These are phyloP conservation scores for Leptinotarsa lineolata DNA, from an alignment of 1,140 invertebrate species.

Conservation along the genomic window DNA sequence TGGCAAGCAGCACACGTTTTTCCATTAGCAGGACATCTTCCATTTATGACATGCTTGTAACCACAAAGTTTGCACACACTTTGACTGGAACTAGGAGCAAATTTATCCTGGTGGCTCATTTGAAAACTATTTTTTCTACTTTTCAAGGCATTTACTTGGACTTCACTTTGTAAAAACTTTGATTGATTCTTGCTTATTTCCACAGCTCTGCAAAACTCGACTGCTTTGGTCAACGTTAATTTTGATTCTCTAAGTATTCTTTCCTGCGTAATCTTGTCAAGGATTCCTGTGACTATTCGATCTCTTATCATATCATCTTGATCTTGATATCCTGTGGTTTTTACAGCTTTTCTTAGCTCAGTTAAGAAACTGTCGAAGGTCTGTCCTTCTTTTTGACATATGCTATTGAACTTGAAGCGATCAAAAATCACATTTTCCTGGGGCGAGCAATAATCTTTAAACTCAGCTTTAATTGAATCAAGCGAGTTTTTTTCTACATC, in stretches of 20 bases:
- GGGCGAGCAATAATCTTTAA: neutral
- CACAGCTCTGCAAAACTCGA: too few relatives aligned
- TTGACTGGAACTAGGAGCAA: neutral
- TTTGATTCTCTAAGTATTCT: neutral
- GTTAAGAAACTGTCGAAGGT: conserved; percentile 44
- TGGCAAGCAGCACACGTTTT: conserved; percentile 27
- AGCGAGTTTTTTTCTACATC: neutral
- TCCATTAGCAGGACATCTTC: conserved; percentile 33
- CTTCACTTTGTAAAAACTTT: conserved; percentile 28
- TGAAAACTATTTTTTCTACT: neutral
- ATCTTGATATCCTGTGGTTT: conserved; percentile 41
- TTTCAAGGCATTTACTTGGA: conserved; percentile 13
- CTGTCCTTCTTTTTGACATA: conserved; percentile 45
- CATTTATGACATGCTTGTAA: conserved; percentile 10
- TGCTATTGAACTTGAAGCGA: neutral
- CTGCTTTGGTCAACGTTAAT: too few relatives aligned
- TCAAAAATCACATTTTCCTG: neutral
- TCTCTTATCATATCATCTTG: conserved; percentile 33
- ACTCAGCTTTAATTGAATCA: neutral
- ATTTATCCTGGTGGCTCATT: too few relatives aligned
- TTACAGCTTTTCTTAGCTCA: conserved; percentile 41
- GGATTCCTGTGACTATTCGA: conserved; percentile 23
- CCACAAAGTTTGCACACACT: conserved; percentile 23
- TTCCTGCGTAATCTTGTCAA: conserved; percentile 10
- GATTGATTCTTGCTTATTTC: conserved; percentile 34